A percentile compares a stretch with the other conserved stretches of the same genome.
Conservation (phyloP, 2,888 invertebrate species). For the Heliconius ismenius region DNA sequence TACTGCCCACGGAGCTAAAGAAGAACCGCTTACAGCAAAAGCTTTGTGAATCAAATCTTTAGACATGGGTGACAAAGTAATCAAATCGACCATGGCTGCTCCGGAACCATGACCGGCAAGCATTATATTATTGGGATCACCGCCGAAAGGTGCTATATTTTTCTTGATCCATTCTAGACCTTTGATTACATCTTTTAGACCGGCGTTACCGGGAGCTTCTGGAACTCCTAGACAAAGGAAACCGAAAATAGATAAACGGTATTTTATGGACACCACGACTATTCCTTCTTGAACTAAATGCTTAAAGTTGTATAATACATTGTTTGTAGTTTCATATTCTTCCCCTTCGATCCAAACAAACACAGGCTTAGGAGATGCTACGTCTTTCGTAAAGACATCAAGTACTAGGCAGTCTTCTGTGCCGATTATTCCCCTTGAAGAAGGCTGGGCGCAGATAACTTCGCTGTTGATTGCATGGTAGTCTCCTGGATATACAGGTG, state of each 20-base stretch:
- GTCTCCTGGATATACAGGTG: conserved; percentile 50
- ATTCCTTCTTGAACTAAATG: conserved; percentile 85
- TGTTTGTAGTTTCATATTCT: conserved; percentile 56
- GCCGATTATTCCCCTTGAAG: conserved; percentile 61
- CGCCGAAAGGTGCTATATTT: conserved; percentile 88
- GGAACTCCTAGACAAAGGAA: conserved; percentile 83
- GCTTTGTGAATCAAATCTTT: conserved; percentile 65
- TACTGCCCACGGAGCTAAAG: conserved; percentile 69
- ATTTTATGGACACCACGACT: conserved; percentile 85
- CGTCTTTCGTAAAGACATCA: conserved; percentile 61
- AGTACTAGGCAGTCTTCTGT: conserved; percentile 69
- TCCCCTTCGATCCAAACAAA: conserved; percentile 70
- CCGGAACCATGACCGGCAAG: conserved; percentile 91
- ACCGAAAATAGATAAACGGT: conserved; percentile 88
- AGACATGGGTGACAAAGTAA: conserved; percentile 63
- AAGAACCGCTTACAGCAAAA: conserved; percentile 69
- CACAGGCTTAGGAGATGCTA: conserved; percentile 61
- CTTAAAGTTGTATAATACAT: conserved; percentile 66
- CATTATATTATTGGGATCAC: conserved; percentile 88
- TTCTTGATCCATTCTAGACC: conserved; percentile 88
- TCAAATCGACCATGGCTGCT: conserved; percentile 80
- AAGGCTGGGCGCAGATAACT: conserved; percentile 65
- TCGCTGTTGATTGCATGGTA: conserved; percentile 56
- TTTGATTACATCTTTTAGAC: conserved; percentile 91
- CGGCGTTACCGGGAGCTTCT: conserved; percentile 90